A percentile compares a stretch with the other conserved stretches of the same genome.
phyloP scores from a whole-genome alignment of 2,797 vertebrate species.

The Eidolon dupreanum region DNA sequence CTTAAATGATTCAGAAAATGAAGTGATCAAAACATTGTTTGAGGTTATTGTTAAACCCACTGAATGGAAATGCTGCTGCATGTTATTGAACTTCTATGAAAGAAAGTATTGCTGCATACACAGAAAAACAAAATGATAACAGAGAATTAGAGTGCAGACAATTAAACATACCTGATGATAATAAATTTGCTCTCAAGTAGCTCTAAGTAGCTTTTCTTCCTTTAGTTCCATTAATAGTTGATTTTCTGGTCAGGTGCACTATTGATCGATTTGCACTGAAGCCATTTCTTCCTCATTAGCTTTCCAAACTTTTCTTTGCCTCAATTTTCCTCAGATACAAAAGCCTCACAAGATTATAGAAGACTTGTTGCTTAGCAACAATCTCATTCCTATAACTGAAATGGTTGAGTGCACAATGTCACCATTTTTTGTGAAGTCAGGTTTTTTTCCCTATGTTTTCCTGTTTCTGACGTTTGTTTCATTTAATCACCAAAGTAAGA shows the following conservation, averaged over 20 bases:
- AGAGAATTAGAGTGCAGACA: constrained; percentile 62
- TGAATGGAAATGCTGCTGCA: not conserved
- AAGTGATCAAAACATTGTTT: constrained; percentile 70
- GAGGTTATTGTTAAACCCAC: constrained; percentile 53
- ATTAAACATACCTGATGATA: constrained; percentile 77
- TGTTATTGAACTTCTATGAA: constrained; percentile 41
- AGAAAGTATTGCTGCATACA: not conserved
- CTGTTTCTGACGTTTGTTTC: not conserved
- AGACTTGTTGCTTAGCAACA: constrained; percentile 85
- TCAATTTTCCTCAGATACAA: constrained; percentile 83
- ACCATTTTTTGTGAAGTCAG: constrained; percentile 53
- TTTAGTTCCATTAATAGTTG: constrained; percentile 77
- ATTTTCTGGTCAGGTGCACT: constrained; percentile 84
- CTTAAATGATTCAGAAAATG: constrained; percentile 69
- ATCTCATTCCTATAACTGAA: constrained; percentile 73
- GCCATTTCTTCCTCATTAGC: constrained; percentile 84
- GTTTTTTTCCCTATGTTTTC: not conserved
- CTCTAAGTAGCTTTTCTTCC: constrained; percentile 74
- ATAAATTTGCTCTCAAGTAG: constrained; percentile 79
- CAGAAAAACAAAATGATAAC: constrained; percentile 54
- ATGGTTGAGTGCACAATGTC: constrained; percentile 58
- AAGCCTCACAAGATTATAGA: constrained; percentile 81
- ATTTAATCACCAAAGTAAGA: constrained; percentile 25
- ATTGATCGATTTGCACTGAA: constrained; percentile 83
- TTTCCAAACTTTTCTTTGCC: constrained; percentile 84